Evolutionary conservation across 2,888 invertebrate species (phyloP).

Genomic region (Exocentrus adspersus): DNA sequence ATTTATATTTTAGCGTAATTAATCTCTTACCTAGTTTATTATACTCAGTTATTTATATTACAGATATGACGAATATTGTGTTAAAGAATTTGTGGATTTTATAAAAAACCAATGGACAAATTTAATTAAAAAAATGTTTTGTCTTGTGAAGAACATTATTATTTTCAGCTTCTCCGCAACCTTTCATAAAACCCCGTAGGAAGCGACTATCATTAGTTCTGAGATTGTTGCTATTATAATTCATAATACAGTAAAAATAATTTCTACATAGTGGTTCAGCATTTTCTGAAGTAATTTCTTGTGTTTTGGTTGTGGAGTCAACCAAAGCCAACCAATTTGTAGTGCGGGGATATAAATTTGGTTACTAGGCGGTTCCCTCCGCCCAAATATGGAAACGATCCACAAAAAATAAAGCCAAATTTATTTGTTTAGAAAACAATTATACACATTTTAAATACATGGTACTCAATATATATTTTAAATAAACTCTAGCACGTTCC

Average conservation of each 20-base stretch:
- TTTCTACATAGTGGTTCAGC: too few relatives aligned
- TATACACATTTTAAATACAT: slow-evolving; percentile 14
- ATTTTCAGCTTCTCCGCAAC: too few relatives aligned
- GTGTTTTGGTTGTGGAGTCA: too few relatives aligned
- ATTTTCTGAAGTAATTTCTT: too few relatives aligned
- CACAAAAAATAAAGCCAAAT: slow-evolving; percentile 40
- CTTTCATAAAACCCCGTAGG: too few relatives aligned
- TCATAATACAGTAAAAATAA: too few relatives aligned
- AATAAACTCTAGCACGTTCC: slow-evolving; percentile 9
- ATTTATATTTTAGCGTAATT: slow-evolving; percentile 43
- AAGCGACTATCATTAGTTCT: too few relatives aligned
- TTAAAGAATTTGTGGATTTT: neutral
- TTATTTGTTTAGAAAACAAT: slow-evolving; percentile 29
- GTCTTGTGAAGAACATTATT: too few relatives aligned
- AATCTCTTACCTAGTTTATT: slow-evolving; percentile 34
- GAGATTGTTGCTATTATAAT: too few relatives aligned
- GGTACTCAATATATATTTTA: slow-evolving; percentile 31
- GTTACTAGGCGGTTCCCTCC: neutral
- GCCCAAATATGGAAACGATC: too few relatives aligned
- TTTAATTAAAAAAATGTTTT: neutral
- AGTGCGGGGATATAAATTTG: too few relatives aligned
- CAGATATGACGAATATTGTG: slow-evolving; percentile 13
- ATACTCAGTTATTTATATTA: slow-evolving; percentile 26
- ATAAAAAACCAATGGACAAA: neutral
- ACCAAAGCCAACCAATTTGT: too few relatives aligned